A percentile compares a stretch with the other conserved stretches of the same genome.
phyloP scores from a whole-genome alignment of 2,113 vertebrate genomes.

The Oncorhynchus nerka region DNA sequence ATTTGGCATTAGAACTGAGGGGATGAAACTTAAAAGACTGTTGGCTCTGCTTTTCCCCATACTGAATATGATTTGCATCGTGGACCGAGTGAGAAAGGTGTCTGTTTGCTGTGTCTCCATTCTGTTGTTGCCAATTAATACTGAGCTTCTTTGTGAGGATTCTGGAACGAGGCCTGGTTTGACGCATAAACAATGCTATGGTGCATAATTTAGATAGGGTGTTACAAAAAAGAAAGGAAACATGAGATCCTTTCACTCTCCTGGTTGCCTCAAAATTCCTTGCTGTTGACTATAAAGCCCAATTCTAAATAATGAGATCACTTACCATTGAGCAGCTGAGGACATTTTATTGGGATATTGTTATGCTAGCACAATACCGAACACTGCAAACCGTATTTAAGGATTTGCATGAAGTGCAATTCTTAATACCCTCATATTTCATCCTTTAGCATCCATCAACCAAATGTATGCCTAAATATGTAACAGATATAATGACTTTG shows the following conservation, averaged over 20 bases:
- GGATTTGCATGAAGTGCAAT: background rate
- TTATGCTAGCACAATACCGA: slow-evolving; percentile 16
- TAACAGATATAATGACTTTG: slow-evolving; percentile 18
- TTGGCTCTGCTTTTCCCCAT: slow-evolving; percentile 17
- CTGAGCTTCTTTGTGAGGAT: slow-evolving; percentile 59
- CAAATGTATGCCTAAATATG: slow-evolving; percentile 26
- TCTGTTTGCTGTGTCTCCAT: slow-evolving; percentile 46
- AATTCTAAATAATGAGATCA: slow-evolving; percentile 41
- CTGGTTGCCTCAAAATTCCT: slow-evolving; percentile 52
- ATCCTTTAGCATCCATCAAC: slow-evolving; percentile 3
- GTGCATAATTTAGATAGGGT: slow-evolving; percentile 62
- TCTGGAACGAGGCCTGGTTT: slow-evolving; percentile 63
- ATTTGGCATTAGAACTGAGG: slow-evolving; percentile 57
- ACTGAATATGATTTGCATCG: slow-evolving; percentile 47
- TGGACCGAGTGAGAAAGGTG: slow-evolving; percentile 49
- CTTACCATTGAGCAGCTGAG: slow-evolving; percentile 30
- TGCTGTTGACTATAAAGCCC: slow-evolving; percentile 38
- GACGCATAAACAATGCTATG: slow-evolving; percentile 69
- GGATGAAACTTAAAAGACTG: slow-evolving; percentile 54
- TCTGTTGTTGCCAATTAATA: slow-evolving; percentile 71
- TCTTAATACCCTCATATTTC: slow-evolving; percentile 4
- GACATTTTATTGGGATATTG: slow-evolving; percentile 32
- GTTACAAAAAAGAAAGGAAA: slow-evolving; percentile 40
- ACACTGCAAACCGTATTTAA: background rate
- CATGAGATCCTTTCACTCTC: slow-evolving; percentile 46